Percentiles rank a stretch among this genome's conserved stretches.
phyloP scores from a whole-genome alignment of 37 sponge, comb jelly and placozoan genomes.

The Ephydatia muelleri region DNA sequence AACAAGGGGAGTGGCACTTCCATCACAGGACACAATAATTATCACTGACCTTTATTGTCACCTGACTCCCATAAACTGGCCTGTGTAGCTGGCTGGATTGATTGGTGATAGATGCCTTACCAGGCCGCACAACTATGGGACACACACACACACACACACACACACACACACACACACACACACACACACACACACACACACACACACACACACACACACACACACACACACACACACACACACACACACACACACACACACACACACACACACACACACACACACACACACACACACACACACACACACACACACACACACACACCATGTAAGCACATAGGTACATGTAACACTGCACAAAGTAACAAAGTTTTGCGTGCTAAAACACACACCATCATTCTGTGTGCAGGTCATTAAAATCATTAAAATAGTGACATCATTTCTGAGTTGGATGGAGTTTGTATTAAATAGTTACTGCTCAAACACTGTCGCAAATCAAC shows the following conservation, averaged over 20 bases:
- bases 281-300: not conserved
- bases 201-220: not conserved
- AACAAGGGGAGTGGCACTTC: not conserved
- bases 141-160: not conserved
- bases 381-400: no score
- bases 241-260: not conserved
- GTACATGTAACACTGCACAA: not conserved
- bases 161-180: not conserved
- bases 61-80: constrained; percentile 47
- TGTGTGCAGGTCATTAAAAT: no score
- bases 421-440: no score
- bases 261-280: constrained; percentile 33
- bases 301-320: constrained; percentile 19
- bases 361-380: no score
- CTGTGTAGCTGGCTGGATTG: not conserved
- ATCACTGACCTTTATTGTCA: constrained; percentile 20
- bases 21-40: no score
- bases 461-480: no score
- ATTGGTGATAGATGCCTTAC: not conserved
- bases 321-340: not conserved
- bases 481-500: no score
- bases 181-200: not conserved
- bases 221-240: not conserved
- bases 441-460: no score
- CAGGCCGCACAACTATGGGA: not conserved